These are phyloP conservation scores for Bothrops jararaca DNA, from an alignment of 2,113 vertebrate species.

Conservation along the genomic window DNA sequence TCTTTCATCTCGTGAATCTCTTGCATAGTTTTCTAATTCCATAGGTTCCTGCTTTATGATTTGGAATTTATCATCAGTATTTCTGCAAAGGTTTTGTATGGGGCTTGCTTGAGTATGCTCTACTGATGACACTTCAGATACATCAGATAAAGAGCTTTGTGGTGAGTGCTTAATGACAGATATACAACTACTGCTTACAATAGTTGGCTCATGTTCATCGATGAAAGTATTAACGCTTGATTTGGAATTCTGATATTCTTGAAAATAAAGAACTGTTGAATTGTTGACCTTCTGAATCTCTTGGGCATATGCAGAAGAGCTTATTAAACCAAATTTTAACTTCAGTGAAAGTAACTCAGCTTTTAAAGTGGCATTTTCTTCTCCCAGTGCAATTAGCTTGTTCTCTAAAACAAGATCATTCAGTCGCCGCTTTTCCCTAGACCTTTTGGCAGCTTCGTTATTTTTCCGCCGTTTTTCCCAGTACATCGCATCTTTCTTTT, in stretches of 20 bases:
- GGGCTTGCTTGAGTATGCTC: slow-evolving; percentile 68
- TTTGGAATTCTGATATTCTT: slow-evolving; percentile 74
- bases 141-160: slow-evolving; percentile 77
- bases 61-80: slow-evolving; percentile 70
- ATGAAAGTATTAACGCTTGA: slow-evolving; percentile 64
- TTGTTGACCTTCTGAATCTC: slow-evolving; percentile 87
- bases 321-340: slow-evolving; percentile 90
- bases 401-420: slow-evolving; percentile 97
- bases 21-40: slow-evolving; percentile 71
- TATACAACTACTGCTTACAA: slow-evolving; percentile 82
- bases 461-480: slow-evolving; percentile 96
- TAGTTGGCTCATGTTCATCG: slow-evolving; percentile 75
- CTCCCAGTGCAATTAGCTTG: slow-evolving; percentile 90
- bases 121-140: slow-evolving; percentile 70
- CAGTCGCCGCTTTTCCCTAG: slow-evolving; percentile 90
- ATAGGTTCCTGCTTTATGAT: slow-evolving; percentile 85
- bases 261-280: slow-evolving; percentile 75
- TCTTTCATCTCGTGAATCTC: slow-evolving; percentile 74
- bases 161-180: slow-evolving; percentile 96
- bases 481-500: slow-evolving; percentile 92
- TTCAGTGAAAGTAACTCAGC: slow-evolving; percentile 89
- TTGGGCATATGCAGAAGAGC: slow-evolving; percentile 83
- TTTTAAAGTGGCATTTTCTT: slow-evolving; percentile 91
- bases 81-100: slow-evolving; percentile 68
- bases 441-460: slow-evolving; percentile 95